Evolutionary conservation across 1,140 invertebrate species (phyloP).

Genomic region (Aphaenogaster floridana): DNA sequence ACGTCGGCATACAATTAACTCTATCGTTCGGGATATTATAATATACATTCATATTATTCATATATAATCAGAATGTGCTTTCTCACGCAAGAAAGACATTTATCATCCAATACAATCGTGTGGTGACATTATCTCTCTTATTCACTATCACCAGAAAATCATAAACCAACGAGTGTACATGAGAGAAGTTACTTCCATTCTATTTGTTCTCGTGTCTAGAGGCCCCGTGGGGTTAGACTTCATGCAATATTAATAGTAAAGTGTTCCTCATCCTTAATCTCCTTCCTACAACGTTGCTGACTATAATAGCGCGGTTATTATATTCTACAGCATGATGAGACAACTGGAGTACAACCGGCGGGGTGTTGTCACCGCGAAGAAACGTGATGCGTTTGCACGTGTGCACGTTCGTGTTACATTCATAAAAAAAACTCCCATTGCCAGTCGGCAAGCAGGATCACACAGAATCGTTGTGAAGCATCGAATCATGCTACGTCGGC

Average conservation of each 20-base stretch:
- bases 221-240: not conserved
- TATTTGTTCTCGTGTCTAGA: not conserved
- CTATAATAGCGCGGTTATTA: constrained; percentile 30
- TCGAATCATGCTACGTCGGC: constrained; percentile 81
- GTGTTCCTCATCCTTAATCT: constrained; percentile 34
- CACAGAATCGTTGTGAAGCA: constrained; percentile 9
- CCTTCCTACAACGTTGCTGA: not conserved
- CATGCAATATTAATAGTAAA: constrained; percentile 25
- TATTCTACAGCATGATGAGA: constrained; percentile 38
- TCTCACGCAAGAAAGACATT: constrained; percentile 10
- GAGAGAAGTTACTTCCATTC: constrained; percentile 1
- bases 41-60: not conserved
- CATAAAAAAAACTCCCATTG: not conserved
- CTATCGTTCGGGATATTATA: not conserved
- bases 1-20: not conserved
- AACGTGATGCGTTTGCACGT: not conserved
- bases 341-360: not conserved
- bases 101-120: not conserved
- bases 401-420: no score
- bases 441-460: constrained; percentile 44
- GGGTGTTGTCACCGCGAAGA: constrained; percentile 22
- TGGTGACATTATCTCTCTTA: not conserved
- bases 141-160: constrained; percentile 12
- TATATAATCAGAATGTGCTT: not conserved
- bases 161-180: not conserved